Conservation (phyloP, 35 echinoderm and acorn worm genomes). For the Apostichopus parvimensis region DNA sequence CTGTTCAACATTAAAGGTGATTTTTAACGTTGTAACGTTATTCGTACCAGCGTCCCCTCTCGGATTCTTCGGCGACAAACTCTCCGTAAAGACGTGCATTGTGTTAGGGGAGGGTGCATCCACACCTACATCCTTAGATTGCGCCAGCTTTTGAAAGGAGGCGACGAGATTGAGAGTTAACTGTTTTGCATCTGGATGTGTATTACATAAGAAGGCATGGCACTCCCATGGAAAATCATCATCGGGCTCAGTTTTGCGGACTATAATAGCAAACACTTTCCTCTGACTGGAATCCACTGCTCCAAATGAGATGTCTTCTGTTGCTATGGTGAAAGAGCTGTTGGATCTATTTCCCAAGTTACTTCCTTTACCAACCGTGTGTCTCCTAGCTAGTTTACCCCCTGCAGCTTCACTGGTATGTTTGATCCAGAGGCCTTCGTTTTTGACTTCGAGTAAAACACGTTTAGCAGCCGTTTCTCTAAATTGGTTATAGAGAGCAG, state of each 20-base stretch:
- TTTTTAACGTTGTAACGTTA: constrained; percentile 70
- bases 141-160: constrained; percentile 64
- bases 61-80: constrained; percentile 52
- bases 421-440: constrained; percentile 47
- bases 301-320: constrained; percentile 76
- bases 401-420: not conserved
- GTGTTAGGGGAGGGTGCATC: constrained; percentile 45
- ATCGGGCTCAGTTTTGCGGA: constrained; percentile 25
- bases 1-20: constrained; percentile 72
- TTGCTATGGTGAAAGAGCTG: constrained; percentile 28
- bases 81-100: constrained; percentile 62
- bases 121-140: constrained; percentile 29
- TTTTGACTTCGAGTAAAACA: constrained; percentile 37
- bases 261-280: constrained; percentile 73
- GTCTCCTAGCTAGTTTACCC: not conserved
- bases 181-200: constrained; percentile 68
- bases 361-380: not conserved
- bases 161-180: constrained; percentile 78
- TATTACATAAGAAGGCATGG: constrained; percentile 86
- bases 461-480: constrained; percentile 18
- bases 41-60: not conserved
- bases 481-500: constrained; percentile 39
- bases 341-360: not conserved
- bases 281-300: constrained; percentile 65
- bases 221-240: constrained; percentile 65